Evolutionary conservation across 2,797 vertebrate species (phyloP).

Genomic region (Rhinatrema bivittatum): DNA sequence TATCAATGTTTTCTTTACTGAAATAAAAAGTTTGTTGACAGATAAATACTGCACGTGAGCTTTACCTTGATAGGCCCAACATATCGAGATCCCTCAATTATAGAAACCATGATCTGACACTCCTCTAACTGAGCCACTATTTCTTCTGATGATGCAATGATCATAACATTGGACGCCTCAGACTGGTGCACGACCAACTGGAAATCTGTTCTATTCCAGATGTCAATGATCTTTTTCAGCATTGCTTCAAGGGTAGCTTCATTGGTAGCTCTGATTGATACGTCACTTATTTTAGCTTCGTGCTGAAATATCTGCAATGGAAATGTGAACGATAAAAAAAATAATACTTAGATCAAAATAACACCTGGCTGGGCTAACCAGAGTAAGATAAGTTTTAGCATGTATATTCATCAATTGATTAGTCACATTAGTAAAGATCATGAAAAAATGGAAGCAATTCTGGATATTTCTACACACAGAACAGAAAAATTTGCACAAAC

Average conservation of each 20-base stretch:
- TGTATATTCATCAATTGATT: no score
- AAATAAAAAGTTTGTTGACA: no score
- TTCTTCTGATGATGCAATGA: conserved; percentile 47
- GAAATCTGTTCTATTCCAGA: conserved; percentile 46
- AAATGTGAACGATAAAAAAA: neutral
- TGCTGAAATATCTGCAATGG: conserved; percentile 38
- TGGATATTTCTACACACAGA: no score
- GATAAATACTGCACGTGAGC: neutral
- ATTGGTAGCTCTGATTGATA: conserved; percentile 41
- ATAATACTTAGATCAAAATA: no score
- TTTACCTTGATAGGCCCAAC: conserved; percentile 46
- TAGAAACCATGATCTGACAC: conserved; percentile 40
- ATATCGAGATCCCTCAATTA: conserved; percentile 46
- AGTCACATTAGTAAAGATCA: no score
- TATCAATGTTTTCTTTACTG: no score
- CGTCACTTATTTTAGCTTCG: conserved; percentile 39
- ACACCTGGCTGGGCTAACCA: no score
- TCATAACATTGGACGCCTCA: conserved; percentile 17
- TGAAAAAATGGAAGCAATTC: no score
- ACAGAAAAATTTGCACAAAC: no score
- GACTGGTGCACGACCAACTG: conserved; percentile 33
- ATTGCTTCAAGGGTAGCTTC: conserved; percentile 46
- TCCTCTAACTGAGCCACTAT: conserved; percentile 44
- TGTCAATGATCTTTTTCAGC: conserved; percentile 35
- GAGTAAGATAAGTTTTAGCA: no score